Percentiles rank a stretch among this genome's conserved stretches.
These are phyloP conservation scores for Eledone cirrhosa DNA, from an alignment of 2,888 invertebrate genomes.

Conservation along the genomic window DNA sequence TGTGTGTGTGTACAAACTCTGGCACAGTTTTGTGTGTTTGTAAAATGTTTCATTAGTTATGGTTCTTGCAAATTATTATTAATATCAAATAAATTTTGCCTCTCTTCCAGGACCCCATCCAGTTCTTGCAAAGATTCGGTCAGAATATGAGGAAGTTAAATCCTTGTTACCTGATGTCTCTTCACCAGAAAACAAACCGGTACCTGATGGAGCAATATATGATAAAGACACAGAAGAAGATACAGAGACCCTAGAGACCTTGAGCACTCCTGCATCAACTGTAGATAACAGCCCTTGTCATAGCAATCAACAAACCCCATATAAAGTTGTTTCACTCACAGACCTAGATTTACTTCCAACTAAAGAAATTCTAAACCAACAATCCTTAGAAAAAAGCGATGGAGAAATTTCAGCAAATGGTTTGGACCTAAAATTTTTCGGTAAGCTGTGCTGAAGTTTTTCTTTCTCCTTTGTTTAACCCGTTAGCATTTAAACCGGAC, in stretches of 20 bases:
- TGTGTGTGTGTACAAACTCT: too few relatives aligned
- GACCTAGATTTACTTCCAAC: slow-evolving; percentile 57
- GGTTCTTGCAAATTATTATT: too few relatives aligned
- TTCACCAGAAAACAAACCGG: slow-evolving; percentile 41
- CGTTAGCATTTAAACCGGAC: too few relatives aligned
- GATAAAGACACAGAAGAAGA: background rate
- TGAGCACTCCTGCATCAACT: background rate
- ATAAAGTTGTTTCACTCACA: slow-evolving; percentile 36
- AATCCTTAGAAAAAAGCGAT: background rate
- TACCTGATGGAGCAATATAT: slow-evolving; percentile 36
- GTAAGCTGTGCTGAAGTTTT: background rate
- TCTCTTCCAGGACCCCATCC: slow-evolving; percentile 44
- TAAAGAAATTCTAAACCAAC: slow-evolving; percentile 43
- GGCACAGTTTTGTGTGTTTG: too few relatives aligned
- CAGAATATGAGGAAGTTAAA: slow-evolving; percentile 61
- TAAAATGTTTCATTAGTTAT: too few relatives aligned
- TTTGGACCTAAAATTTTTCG: slow-evolving; percentile 18
- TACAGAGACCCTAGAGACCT: slow-evolving; percentile 9
- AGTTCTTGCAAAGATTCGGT: slow-evolving; percentile 54
- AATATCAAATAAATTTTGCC: too few relatives aligned
- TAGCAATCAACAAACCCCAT: slow-evolving; percentile 22
- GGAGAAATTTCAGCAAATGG: background rate
- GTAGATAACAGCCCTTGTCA: slow-evolving; percentile 1
- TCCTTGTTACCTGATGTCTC: slow-evolving; percentile 53
- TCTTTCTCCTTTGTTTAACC: background rate